Evolutionary conservation across 2,888 invertebrate species (phyloP).

Genomic region (Drosophila meridiana): DNA sequence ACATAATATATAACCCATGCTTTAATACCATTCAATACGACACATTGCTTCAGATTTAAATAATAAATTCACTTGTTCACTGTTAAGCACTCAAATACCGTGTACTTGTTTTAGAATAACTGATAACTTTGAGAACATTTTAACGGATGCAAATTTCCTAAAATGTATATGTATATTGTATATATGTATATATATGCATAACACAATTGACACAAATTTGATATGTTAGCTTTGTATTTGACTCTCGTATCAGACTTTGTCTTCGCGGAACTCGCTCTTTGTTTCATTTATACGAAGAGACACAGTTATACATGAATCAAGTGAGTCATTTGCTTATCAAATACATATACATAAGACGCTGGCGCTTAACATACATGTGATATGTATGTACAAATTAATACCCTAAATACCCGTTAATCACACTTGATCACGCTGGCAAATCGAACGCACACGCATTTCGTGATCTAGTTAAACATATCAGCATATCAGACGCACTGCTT

Average conservation of each 20-base stretch:
- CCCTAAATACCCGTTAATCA: slow-evolving; percentile 15
- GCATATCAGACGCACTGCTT: slow-evolving; percentile 14
- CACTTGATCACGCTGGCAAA: slow-evolving; percentile 42
- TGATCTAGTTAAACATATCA: slow-evolving; percentile 16
- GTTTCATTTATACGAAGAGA: not conserved
- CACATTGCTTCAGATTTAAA: not conserved
- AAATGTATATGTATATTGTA: not conserved
- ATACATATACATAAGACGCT: not conserved
- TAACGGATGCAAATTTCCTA: not conserved
- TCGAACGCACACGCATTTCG: not conserved
- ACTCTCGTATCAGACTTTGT: not conserved
- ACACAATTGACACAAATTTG: not conserved
- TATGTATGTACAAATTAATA: slow-evolving; percentile 11
- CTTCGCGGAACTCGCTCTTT: slow-evolving; percentile 3
- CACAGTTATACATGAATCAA: slow-evolving; percentile 5
- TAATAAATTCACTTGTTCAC: not conserved
- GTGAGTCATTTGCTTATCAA: slow-evolving; percentile 54
- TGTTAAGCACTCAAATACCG: not conserved
- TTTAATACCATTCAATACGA: not conserved
- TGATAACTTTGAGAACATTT: not conserved
- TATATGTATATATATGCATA: not conserved
- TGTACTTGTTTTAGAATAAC: not conserved
- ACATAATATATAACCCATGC: too few relatives aligned
- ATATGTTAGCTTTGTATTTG: not conserved
- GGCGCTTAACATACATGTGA: slow-evolving; percentile 5